Percentiles rank a stretch among this genome's conserved stretches.
Evolutionary conservation across 2,888 invertebrate species (phyloP).

Genomic region (Cosmopolites sordidus): DNA sequence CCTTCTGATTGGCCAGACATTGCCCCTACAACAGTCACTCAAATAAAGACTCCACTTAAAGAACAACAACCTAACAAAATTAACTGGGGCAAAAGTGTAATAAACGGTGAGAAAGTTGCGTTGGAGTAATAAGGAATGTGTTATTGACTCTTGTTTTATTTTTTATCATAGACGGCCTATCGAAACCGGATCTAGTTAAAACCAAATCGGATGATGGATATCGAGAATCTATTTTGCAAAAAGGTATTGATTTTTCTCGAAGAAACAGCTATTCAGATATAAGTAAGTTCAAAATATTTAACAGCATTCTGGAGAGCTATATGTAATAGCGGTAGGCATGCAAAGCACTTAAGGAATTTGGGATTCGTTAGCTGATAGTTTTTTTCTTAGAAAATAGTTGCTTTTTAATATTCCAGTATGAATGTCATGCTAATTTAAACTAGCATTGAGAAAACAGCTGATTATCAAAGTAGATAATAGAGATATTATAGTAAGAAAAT

Average conservation of each 20-base stretch:
- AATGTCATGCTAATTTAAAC: too few relatives aligned
- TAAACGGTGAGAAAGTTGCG: constrained; percentile 28
- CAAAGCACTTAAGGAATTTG: too few relatives aligned
- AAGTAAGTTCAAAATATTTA: constrained; percentile 52
- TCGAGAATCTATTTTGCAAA: constrained; percentile 52
- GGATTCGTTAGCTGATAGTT: too few relatives aligned
- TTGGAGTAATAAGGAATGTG: neutral
- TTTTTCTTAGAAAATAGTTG: too few relatives aligned
- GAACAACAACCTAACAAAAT: constrained; percentile 48
- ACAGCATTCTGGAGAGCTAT: neutral
- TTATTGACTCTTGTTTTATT: neutral
- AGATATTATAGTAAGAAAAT: too few relatives aligned
- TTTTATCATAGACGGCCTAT: constrained; percentile 34
- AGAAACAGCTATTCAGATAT: constrained; percentile 73
- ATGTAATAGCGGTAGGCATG: too few relatives aligned
- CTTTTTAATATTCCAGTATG: too few relatives aligned
- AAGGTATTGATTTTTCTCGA: constrained; percentile 63
- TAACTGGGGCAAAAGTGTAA: constrained; percentile 39
- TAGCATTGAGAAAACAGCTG: too few relatives aligned
- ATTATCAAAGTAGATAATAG: too few relatives aligned
- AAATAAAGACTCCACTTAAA: constrained; percentile 50
- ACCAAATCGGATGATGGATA: constrained; percentile 43
- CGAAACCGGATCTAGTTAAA: constrained; percentile 39
- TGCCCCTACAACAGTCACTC: constrained; percentile 44
- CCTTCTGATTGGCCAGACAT: constrained; percentile 56